Evolutionary conservation across 1,140 invertebrate species (phyloP).

Genomic region (Armadillidium nasatum): DNA sequence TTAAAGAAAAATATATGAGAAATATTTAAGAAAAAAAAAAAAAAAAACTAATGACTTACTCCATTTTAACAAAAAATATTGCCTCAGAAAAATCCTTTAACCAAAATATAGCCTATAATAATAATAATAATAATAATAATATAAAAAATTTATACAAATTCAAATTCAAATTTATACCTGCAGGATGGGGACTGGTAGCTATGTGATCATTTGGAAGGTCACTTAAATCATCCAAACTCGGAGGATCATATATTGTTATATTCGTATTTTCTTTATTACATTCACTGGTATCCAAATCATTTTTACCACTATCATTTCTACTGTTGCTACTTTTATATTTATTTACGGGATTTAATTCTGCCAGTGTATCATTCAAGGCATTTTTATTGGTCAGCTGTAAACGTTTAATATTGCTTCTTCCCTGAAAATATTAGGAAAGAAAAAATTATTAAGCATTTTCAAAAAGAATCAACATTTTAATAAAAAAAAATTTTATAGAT

Average conservation of each 20-base stretch:
- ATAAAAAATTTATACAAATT: too few relatives aligned
- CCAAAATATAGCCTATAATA: neutral
- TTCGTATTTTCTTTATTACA: conserved; percentile 19
- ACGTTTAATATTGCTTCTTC: conserved; percentile 35
- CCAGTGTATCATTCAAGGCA: conserved; percentile 48
- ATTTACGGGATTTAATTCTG: conserved; percentile 46
- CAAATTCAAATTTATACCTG: too few relatives aligned
- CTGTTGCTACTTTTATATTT: conserved; percentile 27
- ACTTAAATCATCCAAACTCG: conserved; percentile 27
- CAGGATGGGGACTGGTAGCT: conserved; percentile 50
- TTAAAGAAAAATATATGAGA: too few relatives aligned
- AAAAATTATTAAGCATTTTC: neutral
- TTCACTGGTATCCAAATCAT: conserved; percentile 29
- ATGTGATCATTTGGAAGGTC: neutral
- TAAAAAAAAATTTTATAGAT: too few relatives aligned
- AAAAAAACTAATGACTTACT: too few relatives aligned
- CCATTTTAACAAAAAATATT: too few relatives aligned
- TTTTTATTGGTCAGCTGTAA: conserved; percentile 33
- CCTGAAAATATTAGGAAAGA: conserved; percentile 21
- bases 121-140: too few relatives aligned
- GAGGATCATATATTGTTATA: conserved; percentile 30
- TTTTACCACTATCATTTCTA: neutral
- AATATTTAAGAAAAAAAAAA: too few relatives aligned
- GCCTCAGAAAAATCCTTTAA: too few relatives aligned
- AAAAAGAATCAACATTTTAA: too few relatives aligned